Conservation (phyloP, 1,140 invertebrate species). For the Euura saliciscinereae region DNA sequence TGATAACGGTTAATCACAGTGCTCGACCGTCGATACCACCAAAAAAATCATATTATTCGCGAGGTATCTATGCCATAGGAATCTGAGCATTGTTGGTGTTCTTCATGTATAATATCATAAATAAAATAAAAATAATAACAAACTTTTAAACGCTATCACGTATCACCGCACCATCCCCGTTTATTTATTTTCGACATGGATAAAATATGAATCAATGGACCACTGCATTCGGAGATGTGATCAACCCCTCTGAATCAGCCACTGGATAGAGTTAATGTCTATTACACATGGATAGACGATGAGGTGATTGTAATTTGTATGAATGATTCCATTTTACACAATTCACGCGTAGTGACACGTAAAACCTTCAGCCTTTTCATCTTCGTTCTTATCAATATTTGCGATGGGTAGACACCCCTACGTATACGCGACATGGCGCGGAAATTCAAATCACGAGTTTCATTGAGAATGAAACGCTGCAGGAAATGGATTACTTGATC, state of each 20-base stretch:
- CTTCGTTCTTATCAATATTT: not conserved
- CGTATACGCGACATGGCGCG: not conserved
- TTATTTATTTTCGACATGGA: not conserved
- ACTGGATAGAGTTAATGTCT: not conserved
- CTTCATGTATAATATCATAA: too few relatives aligned
- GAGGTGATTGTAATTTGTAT: not conserved
- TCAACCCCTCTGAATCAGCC: not conserved
- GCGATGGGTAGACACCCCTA: not conserved
- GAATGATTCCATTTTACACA: not conserved
- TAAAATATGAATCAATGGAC: not conserved
- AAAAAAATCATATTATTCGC: conserved; percentile 17
- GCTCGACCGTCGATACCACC: too few relatives aligned
- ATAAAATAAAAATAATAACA: too few relatives aligned
- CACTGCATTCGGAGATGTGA: not conserved
- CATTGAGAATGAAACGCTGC: too few relatives aligned
- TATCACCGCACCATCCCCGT: not conserved
- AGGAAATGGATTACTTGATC: too few relatives aligned
- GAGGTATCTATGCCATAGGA: not conserved
- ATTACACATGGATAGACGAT: not conserved
- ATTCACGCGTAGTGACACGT: not conserved
- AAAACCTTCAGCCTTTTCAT: not conserved
- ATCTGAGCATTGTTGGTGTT: too few relatives aligned
- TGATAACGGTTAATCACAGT: too few relatives aligned
- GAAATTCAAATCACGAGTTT: not conserved
- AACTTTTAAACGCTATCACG: not conserved